Percentiles rank a stretch among this genome's conserved stretches.
Evolutionary conservation across 2,113 vertebrate genomes (phyloP).

Genomic region (Microcebus griseorufus): DNA sequence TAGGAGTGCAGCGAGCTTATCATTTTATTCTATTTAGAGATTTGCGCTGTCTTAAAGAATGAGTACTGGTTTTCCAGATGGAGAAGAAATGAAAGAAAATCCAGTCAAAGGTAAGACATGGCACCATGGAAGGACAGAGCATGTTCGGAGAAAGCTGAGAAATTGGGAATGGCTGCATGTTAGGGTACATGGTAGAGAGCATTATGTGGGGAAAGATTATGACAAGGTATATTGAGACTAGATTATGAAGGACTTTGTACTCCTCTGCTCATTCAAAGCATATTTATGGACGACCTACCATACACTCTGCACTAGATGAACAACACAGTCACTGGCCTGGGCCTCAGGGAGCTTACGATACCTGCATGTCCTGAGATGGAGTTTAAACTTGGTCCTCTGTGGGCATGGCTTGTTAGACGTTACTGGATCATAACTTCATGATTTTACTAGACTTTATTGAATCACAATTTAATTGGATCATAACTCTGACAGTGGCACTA

Average conservation of each 20-base stretch:
- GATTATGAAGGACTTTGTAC: neutral
- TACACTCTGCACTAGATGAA: neutral
- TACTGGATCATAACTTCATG: neutral
- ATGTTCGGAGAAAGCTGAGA: neutral
- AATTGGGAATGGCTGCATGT: neutral
- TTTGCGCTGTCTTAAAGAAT: neutral
- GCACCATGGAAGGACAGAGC: neutral
- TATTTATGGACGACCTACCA: neutral
- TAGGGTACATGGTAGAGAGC: too few species aligned
- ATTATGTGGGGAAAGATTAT: neutral
- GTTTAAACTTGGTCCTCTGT: neutral
- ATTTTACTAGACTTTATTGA: neutral
- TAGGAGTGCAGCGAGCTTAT: neutral
- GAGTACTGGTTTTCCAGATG: neutral
- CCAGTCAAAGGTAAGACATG: neutral
- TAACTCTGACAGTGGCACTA: neutral
- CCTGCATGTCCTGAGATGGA: neutral
- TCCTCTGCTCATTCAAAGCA: neutral
- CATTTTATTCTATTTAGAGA: neutral
- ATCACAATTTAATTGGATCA: neutral
- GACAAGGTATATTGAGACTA: neutral
- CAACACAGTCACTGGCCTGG: neutral
- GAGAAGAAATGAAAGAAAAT: neutral
- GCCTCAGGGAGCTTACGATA: neutral
- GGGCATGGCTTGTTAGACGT: neutral